phyloP scores from a whole-genome alignment of 1,140 invertebrate species.

The Drosophila paulistorum region DNA sequence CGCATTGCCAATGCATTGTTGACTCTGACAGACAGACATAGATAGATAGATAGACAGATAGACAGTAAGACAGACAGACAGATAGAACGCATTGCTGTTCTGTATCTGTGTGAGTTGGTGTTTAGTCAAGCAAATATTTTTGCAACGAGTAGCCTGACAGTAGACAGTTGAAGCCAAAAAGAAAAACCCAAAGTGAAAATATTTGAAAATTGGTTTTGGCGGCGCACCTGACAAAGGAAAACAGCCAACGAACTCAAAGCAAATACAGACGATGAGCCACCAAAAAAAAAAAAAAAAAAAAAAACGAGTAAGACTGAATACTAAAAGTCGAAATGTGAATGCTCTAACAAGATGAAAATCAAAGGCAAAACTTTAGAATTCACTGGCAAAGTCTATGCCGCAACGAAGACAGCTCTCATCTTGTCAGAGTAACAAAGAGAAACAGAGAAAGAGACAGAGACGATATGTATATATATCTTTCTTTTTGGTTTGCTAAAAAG shows the following conservation, averaged over 20 bases:
- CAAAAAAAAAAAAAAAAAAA: neutral
- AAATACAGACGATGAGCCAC: conserved; percentile 37
- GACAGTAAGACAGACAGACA: too few species aligned
- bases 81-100: too few species aligned
- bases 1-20: conserved; percentile 59
- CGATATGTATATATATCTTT: conserved; percentile 43
- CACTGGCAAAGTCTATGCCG: neutral
- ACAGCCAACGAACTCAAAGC: conserved; percentile 53
- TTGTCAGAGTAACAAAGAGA: conserved; percentile 38
- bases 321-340: conserved; percentile 34
- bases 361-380: neutral
- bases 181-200: conserved; percentile 75
- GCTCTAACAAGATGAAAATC: conserved; percentile 27
- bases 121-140: conserved; percentile 77
- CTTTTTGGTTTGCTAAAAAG: conserved; percentile 63
- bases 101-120: conserved; percentile 46
- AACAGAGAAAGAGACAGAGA: neutral
- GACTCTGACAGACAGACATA: conserved; percentile 56
- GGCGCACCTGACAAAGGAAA: conserved; percentile 78
- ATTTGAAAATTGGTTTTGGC: conserved; percentile 82
- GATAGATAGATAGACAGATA: neutral
- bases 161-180: conserved; percentile 18
- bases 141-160: conserved; percentile 57
- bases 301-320: too few species aligned
- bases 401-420: conserved; percentile 25